Percentiles rank a stretch among this genome's conserved stretches.
These are phyloP conservation scores for Hiodon alosoides DNA, from an alignment of 2,113 vertebrate genomes.

Conservation along the genomic window DNA sequence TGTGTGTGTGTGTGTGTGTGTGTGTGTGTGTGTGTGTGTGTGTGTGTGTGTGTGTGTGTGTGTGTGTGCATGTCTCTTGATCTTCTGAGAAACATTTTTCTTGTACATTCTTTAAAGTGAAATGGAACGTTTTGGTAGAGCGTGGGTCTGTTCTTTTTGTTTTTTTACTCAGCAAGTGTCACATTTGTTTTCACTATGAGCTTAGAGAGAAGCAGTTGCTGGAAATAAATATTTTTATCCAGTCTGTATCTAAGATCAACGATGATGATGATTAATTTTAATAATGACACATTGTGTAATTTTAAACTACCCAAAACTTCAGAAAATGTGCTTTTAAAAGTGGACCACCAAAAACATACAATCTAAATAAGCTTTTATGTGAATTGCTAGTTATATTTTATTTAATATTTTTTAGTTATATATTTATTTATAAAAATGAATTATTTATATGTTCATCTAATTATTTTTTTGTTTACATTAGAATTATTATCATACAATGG, in stretches of 20 bases:
- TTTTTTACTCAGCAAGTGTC: background rate
- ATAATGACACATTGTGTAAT: background rate
- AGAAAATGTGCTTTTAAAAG: too few species aligned
- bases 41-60: background rate
- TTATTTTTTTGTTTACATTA: too few species aligned
- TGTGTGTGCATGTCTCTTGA: background rate
- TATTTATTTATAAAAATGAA: too few species aligned
- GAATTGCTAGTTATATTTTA: too few species aligned
- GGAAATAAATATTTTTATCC: background rate
- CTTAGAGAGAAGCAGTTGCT: background rate
- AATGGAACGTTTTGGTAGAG: background rate
- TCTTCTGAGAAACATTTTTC: conserved; percentile 21
- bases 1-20: too few species aligned
- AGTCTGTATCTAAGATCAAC: background rate
- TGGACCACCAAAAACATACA: too few species aligned
- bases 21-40: too few species aligned
- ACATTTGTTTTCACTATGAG: conserved; percentile 9
- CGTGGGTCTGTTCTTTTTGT: background rate
- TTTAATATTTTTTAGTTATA: too few species aligned
- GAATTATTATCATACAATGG: too few species aligned
- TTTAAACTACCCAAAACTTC: background rate
- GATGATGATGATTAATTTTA: background rate
- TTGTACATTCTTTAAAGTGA: conserved; percentile 14
- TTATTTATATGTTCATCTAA: too few species aligned
- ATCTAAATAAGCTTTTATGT: too few species aligned